phyloP scores from a whole-genome alignment of 2,888 invertebrate genomes.

The Acronicta psi region DNA sequence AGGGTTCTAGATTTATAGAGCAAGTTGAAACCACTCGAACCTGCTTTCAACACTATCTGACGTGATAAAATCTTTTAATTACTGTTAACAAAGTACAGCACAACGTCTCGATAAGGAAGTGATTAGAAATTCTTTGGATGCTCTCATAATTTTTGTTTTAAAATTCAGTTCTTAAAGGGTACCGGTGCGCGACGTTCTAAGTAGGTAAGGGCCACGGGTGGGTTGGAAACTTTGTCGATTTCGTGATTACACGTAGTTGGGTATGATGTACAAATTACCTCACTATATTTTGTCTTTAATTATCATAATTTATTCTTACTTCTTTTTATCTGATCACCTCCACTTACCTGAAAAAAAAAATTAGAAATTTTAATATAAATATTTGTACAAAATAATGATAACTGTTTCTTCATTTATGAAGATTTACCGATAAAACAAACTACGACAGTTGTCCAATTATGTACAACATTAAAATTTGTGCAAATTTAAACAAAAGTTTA shows the following conservation, averaged over 20 bases:
- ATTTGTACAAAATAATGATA: not conserved
- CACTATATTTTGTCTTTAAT: slow-evolving; percentile 10
- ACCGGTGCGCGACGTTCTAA: slow-evolving; percentile 42
- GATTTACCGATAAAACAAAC: not conserved
- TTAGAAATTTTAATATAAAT: not conserved
- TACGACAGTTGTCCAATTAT: slow-evolving; percentile 47
- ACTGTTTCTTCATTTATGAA: not conserved
- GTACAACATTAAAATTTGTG: slow-evolving; percentile 72
- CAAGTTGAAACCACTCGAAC: slow-evolving; percentile 74
- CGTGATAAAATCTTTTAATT: slow-evolving; percentile 77
- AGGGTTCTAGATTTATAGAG: slow-evolving; percentile 81
- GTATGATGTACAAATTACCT: slow-evolving; percentile 10
- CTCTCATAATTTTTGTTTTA: slow-evolving; percentile 59
- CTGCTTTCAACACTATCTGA: slow-evolving; percentile 69
- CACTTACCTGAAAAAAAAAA: slow-evolving; percentile 51
- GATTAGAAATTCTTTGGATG: slow-evolving; percentile 66
- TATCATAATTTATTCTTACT: slow-evolving; percentile 24
- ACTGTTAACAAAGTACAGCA: slow-evolving; percentile 62
- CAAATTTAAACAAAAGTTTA: slow-evolving; percentile 75
- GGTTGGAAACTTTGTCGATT: slow-evolving; percentile 31
- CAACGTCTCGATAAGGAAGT: slow-evolving; percentile 51
- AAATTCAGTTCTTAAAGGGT: slow-evolving; percentile 48
- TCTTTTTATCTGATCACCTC: slow-evolving; percentile 10
- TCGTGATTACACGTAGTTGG: slow-evolving; percentile 18
- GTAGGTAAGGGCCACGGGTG: slow-evolving; percentile 44